These are phyloP conservation scores for Drosophila bocki DNA, from an alignment of 1,140 invertebrate species.

Conservation along the genomic window DNA sequence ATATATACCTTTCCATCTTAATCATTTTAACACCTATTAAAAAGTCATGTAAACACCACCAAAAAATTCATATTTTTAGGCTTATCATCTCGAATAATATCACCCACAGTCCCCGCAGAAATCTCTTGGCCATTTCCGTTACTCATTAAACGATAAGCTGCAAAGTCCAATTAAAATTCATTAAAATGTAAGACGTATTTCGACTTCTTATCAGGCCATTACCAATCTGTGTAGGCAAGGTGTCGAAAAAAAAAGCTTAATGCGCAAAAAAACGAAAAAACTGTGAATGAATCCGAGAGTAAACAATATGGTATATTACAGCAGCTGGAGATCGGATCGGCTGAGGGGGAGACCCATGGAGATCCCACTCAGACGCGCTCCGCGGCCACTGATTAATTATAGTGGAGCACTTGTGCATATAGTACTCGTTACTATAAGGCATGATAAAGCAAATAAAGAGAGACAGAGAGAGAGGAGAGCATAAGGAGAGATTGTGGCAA, in stretches of 20 bases:
- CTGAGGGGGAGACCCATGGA: conserved; percentile 26
- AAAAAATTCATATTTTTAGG: neutral
- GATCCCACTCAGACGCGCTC: conserved; percentile 25
- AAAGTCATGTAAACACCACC: conserved; percentile 15
- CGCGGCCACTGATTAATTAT: conserved; percentile 73
- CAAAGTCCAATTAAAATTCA: conserved; percentile 31
- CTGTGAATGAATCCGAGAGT: conserved; percentile 52
- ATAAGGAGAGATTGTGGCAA: conserved; percentile 39
- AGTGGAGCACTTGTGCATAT: conserved; percentile 55
- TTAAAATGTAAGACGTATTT: conserved; percentile 24
- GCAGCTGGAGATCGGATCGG: conserved; percentile 7
- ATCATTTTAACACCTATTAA: conserved; percentile 24
- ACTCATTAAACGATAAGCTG: conserved; percentile 37
- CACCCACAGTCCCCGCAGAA: conserved; percentile 7
- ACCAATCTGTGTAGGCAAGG: too few relatives aligned
- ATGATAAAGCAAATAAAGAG: conserved; percentile 67
- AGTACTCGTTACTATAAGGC: conserved; percentile 31
- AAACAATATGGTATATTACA: conserved; percentile 40
- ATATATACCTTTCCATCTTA: conserved; percentile 3
- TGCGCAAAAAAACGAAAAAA: conserved; percentile 53
- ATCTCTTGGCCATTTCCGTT: conserved; percentile 36
- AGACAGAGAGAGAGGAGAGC: conserved; percentile 23
- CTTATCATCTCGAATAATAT: conserved; percentile 10
- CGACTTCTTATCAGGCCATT: conserved; percentile 56
- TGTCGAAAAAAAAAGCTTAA: conserved; percentile 60